A percentile compares a stretch with the other conserved stretches of the same genome.
phyloP scores from a whole-genome alignment of 2,113 vertebrate species.

The Crocuta crocuta region DNA sequence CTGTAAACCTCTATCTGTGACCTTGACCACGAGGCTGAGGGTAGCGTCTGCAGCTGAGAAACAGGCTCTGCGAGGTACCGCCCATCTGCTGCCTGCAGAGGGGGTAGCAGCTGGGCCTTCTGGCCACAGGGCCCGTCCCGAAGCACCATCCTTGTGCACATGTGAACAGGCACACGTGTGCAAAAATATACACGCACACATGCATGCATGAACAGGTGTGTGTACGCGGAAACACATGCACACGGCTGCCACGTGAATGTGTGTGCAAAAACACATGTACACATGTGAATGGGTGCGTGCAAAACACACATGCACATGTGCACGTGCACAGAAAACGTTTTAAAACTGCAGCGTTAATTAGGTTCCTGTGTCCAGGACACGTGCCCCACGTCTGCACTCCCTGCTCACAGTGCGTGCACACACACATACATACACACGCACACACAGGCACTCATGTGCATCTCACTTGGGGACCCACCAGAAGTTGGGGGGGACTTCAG shows the following conservation, averaged over 20 bases:
- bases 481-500: not conserved
- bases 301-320: too few species aligned
- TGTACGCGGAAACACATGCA: too few species aligned
- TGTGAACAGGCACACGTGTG: accelerated
- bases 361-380: accelerated
- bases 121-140: not conserved
- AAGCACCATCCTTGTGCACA: not conserved
- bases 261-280: too few species aligned
- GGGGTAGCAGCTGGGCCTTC: accelerated
- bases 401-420: not conserved
- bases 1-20: accelerated
- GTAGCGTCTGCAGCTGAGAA: too few species aligned
- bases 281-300: too few species aligned
- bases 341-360: too few species aligned
- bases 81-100: not conserved
- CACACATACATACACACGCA: accelerated
- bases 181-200: not conserved
- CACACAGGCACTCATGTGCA: too few species aligned
- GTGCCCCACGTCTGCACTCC: accelerated
- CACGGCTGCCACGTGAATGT: too few species aligned
- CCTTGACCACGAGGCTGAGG: too few species aligned
- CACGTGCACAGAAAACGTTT: not conserved
- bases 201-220: too few species aligned
- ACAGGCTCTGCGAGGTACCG: not conserved
- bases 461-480: not conserved